Base-by-base conservation (phyloP, 2,888 invertebrate genomes). In the Drosophila basisetae region DNA sequence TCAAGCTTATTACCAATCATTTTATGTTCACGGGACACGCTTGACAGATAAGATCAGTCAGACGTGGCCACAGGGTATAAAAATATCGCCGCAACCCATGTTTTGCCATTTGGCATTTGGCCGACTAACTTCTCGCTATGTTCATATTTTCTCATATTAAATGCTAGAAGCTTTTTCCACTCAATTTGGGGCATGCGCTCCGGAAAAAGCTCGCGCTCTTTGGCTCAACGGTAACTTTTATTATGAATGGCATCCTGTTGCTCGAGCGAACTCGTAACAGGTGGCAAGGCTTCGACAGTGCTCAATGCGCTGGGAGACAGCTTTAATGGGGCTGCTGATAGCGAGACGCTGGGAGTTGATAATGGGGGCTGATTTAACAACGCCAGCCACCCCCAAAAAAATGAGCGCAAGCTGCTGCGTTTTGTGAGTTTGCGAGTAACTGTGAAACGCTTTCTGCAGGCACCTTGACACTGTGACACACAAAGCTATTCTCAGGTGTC, bases 211-310 rank as follows among this genome's bases (percentile, higher is more conserved):
- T 76, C 39, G 28, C 61, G 43, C 70, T 69, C 63, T 76, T 61
- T 71, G 59, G 35, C 71, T 76, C 76, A 41, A 50, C 58, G 61
- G 65, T 72, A 61, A 60, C 37, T 62, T 62, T 18, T 77, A 70
- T 86, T 76, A 82, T 88, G 87, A 91, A 82, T 91, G 92, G 90
- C 86, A 88, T 91, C 91, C 91, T 91, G 91, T 91, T 91, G 91
- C 91, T 87, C 75, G 65, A 70, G 73, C 59, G 73, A 73, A 75
- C 75, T 78, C 71, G 91, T 91, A 91, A 91, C 91, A 91, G 92
- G 91, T 91, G 91, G 91, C 82, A 89, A 89, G 84, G 84, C 76
- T 76, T 39, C 52, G 39, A 41, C 18, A 39, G 28, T 28, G 47
- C 80, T 76, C 68, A 70, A 53, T 39, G 64, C 31, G 52, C 25